Conservation (phyloP, 2,113 vertebrate genomes). For the Mirounga angustirostris region DNA sequence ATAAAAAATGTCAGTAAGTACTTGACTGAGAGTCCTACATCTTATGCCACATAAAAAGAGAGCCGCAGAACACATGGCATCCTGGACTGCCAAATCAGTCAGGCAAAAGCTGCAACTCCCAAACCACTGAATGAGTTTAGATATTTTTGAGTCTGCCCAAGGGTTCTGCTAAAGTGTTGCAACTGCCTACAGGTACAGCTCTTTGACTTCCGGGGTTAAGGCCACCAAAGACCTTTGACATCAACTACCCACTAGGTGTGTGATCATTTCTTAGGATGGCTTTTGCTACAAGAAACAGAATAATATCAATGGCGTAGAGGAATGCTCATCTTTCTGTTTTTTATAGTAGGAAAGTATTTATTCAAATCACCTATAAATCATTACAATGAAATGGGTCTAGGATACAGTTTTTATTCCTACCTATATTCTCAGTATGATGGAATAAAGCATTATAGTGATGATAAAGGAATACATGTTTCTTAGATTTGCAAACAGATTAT, state of each 20-base stretch:
- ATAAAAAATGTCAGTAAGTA: neutral
- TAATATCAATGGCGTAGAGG: neutral
- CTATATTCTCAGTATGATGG: neutral
- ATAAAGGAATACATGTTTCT: conserved; percentile 13
- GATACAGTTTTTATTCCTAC: neutral
- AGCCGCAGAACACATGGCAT: neutral
- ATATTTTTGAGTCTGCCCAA: neutral
- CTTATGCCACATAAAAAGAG: neutral
- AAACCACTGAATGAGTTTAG: neutral
- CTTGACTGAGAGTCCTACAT: neutral
- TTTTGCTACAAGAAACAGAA: neutral
- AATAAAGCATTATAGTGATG: neutral
- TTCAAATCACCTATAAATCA: neutral
- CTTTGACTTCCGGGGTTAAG: neutral
- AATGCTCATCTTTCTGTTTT: neutral
- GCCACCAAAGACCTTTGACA: neutral
- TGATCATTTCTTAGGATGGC: neutral
- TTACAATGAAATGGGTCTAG: neutral
- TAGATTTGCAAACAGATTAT: neutral
- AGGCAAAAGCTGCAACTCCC: neutral
- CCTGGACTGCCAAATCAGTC: neutral
- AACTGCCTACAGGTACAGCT: neutral
- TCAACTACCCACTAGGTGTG: neutral
- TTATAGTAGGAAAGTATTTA: neutral
- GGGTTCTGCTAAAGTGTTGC: neutral